These are phyloP conservation scores for Muntiacus reevesi DNA, from an alignment of 2,113 vertebrate species.

Conservation along the genomic window DNA sequence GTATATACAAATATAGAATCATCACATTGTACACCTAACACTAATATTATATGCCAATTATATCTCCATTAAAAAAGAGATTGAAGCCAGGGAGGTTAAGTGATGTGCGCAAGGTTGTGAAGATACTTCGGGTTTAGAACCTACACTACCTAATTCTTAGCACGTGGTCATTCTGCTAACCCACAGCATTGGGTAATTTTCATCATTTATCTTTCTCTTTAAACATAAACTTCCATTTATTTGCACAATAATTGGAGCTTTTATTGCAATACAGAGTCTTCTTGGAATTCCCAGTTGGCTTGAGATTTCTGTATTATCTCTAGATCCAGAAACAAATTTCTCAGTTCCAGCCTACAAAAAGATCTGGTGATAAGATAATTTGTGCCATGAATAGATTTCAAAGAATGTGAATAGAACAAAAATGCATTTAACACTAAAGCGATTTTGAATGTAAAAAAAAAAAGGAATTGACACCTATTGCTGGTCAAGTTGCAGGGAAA, in stretches of 20 bases:
- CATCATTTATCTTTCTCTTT: neutral
- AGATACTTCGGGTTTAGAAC: neutral
- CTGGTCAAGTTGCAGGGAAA: neutral
- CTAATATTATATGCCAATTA: neutral
- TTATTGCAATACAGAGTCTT: neutral
- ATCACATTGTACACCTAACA: neutral
- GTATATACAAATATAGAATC: neutral
- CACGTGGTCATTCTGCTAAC: neutral
- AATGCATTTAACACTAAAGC: neutral
- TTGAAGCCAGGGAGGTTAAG: neutral
- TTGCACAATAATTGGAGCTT: neutral
- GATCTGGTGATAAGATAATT: neutral
- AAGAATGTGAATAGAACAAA: neutral
- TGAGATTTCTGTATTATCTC: neutral
- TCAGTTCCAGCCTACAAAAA: constrained; percentile 14
- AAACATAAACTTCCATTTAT: neutral
- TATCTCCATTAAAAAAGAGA: neutral
- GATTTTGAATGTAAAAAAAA: neutral
- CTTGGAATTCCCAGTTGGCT: neutral
- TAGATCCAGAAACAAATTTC: neutral
- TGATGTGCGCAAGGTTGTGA: neutral
- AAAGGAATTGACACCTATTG: neutral
- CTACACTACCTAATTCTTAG: neutral
- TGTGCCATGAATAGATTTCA: neutral
- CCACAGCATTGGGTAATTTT: neutral